These are phyloP conservation scores for Mechanitis messenoides DNA, from an alignment of 2,888 invertebrate genomes.

Conservation along the genomic window DNA sequence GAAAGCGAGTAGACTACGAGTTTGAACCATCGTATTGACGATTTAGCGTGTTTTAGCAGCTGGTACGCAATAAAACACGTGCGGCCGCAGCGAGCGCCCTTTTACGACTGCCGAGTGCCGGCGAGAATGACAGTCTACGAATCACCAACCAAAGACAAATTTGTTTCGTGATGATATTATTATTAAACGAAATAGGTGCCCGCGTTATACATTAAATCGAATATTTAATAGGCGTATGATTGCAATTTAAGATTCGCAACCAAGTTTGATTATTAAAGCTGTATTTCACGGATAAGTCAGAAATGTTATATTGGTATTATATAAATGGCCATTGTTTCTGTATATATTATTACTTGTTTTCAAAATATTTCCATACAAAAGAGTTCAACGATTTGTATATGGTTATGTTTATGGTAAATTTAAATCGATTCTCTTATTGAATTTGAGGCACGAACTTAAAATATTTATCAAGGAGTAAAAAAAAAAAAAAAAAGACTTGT, in stretches of 20 bases:
- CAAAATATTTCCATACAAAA: slow-evolving; percentile 43
- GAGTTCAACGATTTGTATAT: slow-evolving; percentile 57
- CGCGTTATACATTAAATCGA: slow-evolving; percentile 33
- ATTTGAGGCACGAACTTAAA: too few relatives aligned
- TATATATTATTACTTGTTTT: not conserved
- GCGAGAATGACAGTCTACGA: slow-evolving; percentile 18
- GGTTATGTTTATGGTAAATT: too few relatives aligned
- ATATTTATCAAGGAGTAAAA: too few relatives aligned
- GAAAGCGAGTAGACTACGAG: slow-evolving; percentile 52
- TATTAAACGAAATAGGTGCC: slow-evolving; percentile 32
- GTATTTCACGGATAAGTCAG: slow-evolving; percentile 10
- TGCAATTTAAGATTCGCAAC: slow-evolving; percentile 27
- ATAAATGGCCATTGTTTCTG: slow-evolving; percentile 2
- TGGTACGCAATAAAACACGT: slow-evolving; percentile 36
- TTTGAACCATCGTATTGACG: slow-evolving; percentile 45
- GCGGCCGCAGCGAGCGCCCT: slow-evolving; percentile 58
- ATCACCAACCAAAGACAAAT: slow-evolving; percentile 24
- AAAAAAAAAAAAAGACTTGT: too few relatives aligned
- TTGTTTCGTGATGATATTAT: slow-evolving; percentile 37
- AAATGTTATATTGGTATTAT: slow-evolving; percentile 5
- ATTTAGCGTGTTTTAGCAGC: slow-evolving; percentile 17
- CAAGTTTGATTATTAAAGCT: slow-evolving; percentile 12
- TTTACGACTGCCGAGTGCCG: slow-evolving; percentile 51
- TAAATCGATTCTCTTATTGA: too few relatives aligned
- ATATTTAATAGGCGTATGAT: slow-evolving; percentile 38